These are phyloP conservation scores for Cyrtodaria siliqua DNA, from an alignment of 2,888 invertebrate species.

Conservation along the genomic window DNA sequence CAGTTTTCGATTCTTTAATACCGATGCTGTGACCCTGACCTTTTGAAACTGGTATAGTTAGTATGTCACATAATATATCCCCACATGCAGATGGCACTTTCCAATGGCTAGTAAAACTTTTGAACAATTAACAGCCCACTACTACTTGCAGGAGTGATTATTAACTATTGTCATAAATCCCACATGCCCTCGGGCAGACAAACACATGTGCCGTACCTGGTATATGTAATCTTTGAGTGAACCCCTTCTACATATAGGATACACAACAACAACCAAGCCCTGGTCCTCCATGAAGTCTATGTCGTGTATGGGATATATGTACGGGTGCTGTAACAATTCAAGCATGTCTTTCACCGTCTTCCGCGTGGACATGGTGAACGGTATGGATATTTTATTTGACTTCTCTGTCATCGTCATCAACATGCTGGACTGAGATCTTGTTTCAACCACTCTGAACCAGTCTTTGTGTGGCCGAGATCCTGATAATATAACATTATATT, in stretches of 20 bases:
- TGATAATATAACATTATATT: slow-evolving; percentile 78
- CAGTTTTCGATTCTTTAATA: too few relatives aligned
- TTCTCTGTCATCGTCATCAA: slow-evolving; percentile 90
- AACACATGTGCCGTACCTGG: slow-evolving; percentile 88
- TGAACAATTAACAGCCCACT: too few relatives aligned
- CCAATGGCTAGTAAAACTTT: too few relatives aligned
- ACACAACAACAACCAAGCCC: slow-evolving; percentile 90
- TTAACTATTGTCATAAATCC: too few relatives aligned
- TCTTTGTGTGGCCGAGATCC: slow-evolving; percentile 94
- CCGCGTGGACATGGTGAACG: slow-evolving; percentile 89
- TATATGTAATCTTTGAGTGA: slow-evolving; percentile 96
- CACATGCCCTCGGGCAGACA: too few relatives aligned
- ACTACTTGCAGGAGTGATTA: too few relatives aligned
- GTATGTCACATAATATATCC: too few relatives aligned
- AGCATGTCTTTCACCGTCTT: slow-evolving; percentile 92
- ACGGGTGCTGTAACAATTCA: slow-evolving; percentile 92
- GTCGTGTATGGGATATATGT: slow-evolving; percentile 95
- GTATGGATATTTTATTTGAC: slow-evolving; percentile 88
- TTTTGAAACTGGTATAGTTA: too few relatives aligned
- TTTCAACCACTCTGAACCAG: slow-evolving; percentile 96
- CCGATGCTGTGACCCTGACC: too few relatives aligned
- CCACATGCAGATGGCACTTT: too few relatives aligned
- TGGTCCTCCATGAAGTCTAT: slow-evolving; percentile 90
- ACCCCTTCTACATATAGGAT: slow-evolving; percentile 94
- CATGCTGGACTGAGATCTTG: slow-evolving; percentile 92